Base-by-base conservation (phyloP, 1,140 invertebrate species). In the Ridgeia piscesae region DNA sequence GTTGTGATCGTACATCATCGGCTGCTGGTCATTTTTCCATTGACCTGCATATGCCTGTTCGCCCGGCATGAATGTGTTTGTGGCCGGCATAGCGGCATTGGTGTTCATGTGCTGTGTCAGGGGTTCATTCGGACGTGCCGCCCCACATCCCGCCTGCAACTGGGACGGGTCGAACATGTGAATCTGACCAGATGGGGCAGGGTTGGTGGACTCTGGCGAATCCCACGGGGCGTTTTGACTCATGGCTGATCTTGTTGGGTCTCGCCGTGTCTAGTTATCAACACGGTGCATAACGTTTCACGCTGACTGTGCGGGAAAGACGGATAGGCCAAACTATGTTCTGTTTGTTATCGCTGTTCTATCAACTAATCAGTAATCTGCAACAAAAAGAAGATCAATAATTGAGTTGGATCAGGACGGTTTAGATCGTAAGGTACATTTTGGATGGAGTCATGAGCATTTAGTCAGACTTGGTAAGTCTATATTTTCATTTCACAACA, bases 91-190 rank as follows among this genome's bases (percentile, higher is more conserved):
- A 34, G 35, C 34, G 6, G 33, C 17, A 90, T 33, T 35, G 89
- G 89, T 90, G 31, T 90, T 90, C 35, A 34, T 35, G 17, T 34
- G 17, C 89, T 90, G 89, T 35, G 33, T 2, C 27, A 11, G 4
- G 14, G 14, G 14, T 34, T 34, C 89, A 90, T 90, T 90, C 6
- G 11, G 34, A 14, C n/a, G 34, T 33, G 88, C 88, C n/a, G 88
- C n/a, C n/a, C n/a, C 88, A 34, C 17, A 90, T 33, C 31, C 17
- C n/a, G 33, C 34, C 89, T 90, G 89, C 6, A 90, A 90, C 89
- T 90, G 89, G 11, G 89, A 31, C 9, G 89, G 89, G 35, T 90
- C 89, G n/a, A 90, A 90, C 89, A 90, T 90, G 34, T 90, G 89
- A 35, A 90, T 33, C n/a, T 90, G 89, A 33, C 89, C 89, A 27